phyloP scores from a whole-genome alignment of 2,888 invertebrate species.

The Scrobipalpa costella region DNA sequence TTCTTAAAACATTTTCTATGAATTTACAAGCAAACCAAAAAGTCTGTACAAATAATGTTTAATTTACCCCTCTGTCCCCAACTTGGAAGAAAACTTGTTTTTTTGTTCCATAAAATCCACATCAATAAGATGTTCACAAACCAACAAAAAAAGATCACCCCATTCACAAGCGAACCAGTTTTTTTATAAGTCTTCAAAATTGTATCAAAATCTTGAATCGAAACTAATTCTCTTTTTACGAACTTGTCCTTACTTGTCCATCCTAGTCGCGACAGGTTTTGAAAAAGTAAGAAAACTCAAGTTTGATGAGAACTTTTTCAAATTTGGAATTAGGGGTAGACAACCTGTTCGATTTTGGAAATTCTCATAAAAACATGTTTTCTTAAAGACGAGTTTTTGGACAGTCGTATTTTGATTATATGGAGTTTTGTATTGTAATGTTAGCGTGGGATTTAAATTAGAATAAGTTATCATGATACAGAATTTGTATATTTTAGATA shows the following conservation, averaged over 20 bases:
- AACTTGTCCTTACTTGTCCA: conserved; percentile 31
- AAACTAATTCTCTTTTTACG: conserved; percentile 7
- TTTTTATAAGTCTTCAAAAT: background rate
- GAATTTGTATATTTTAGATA: background rate
- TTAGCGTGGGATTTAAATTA: background rate
- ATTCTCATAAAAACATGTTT: conserved; percentile 14
- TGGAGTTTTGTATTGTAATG: background rate
- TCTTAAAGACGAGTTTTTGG: background rate
- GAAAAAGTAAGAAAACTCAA: conserved; percentile 37
- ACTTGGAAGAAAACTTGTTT: background rate
- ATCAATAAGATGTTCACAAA: background rate
- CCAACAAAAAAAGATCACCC: conserved; percentile 2
- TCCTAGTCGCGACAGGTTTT: conserved; percentile 54
- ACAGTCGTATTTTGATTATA: background rate
- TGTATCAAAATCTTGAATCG: conserved; percentile 5
- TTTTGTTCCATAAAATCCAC: background rate
- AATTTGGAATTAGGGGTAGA: conserved; percentile 34
- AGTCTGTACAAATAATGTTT: background rate
- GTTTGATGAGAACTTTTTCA: conserved; percentile 33
- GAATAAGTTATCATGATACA: background rate
- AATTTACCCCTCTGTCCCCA: background rate
- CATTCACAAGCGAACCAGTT: background rate
- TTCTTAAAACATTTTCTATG: no score
- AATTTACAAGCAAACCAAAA: no score
- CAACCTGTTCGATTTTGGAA: conserved; percentile 44